These are phyloP conservation scores for Ciconia boyciana DNA, from an alignment of 2,113 vertebrate species.

Conservation along the genomic window DNA sequence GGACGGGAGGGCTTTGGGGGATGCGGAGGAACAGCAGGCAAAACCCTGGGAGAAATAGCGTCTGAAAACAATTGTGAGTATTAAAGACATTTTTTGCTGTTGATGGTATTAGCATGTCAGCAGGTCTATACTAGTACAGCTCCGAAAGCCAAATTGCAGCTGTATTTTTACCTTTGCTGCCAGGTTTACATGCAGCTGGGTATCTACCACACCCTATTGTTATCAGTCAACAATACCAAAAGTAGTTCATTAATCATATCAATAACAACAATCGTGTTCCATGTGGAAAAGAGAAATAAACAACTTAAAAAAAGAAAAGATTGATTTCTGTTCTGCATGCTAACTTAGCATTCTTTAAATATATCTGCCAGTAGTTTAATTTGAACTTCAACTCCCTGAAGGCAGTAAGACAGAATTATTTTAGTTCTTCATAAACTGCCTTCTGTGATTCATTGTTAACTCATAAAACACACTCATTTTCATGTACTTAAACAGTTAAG, in stretches of 20 bases:
- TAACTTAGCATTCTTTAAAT: slow-evolving; percentile 71
- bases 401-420: slow-evolving; percentile 75
- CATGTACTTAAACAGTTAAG: slow-evolving; percentile 70
- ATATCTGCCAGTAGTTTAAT: slow-evolving; percentile 75
- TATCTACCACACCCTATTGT: slow-evolving; percentile 78
- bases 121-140: slow-evolving; percentile 77
- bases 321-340: slow-evolving; percentile 56
- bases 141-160: slow-evolving; percentile 77
- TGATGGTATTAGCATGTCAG: slow-evolving; percentile 67
- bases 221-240: slow-evolving; percentile 68
- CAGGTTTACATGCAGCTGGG: slow-evolving; percentile 82
- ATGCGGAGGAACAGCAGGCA: background rate
- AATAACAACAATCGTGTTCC: slow-evolving; percentile 56
- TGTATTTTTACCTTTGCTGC: slow-evolving; percentile 70
- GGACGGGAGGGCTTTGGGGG: background rate
- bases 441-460: slow-evolving; percentile 79
- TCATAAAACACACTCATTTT: slow-evolving; percentile 70
- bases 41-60: background rate
- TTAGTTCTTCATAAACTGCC: slow-evolving; percentile 73
- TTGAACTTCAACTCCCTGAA: slow-evolving; percentile 77
- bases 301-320: slow-evolving; percentile 30
- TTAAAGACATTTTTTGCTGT: slow-evolving; percentile 51
- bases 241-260: slow-evolving; percentile 53
- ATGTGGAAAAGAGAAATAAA: slow-evolving; percentile 66
- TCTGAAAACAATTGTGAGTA: slow-evolving; percentile 31